phyloP scores from a whole-genome alignment of 2,797 vertebrate species.

The Enteromius trimaculatus region DNA sequence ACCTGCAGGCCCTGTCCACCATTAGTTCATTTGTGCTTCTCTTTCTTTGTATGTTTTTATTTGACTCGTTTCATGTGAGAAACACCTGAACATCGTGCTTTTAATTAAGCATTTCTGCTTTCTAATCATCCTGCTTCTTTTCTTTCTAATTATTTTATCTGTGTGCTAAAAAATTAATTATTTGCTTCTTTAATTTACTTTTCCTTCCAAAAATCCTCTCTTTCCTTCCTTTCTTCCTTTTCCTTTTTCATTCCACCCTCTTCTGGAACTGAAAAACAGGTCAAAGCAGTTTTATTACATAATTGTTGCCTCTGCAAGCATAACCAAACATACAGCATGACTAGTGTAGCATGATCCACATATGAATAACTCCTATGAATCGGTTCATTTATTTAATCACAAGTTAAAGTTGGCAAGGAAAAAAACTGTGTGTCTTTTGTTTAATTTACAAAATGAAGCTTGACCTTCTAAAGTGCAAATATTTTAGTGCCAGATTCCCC shows the following conservation, averaged over 20 bases:
- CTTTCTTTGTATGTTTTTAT: background rate
- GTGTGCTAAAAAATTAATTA: background rate
- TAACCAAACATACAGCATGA: conserved; percentile 2
- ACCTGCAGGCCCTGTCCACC: conserved; percentile 37
- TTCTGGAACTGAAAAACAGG: background rate
- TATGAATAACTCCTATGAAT: background rate
- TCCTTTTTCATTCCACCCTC: background rate
- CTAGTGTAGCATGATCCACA: background rate
- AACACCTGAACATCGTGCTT: background rate
- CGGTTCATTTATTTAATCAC: background rate
- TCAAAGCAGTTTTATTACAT: conserved; percentile 18
- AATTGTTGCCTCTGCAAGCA: conserved; percentile 14
- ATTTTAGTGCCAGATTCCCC: background rate
- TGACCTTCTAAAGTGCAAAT: background rate
- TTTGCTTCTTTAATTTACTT: background rate
- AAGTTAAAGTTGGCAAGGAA: background rate
- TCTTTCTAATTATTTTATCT: background rate
- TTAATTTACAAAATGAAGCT: background rate
- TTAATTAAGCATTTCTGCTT: background rate
- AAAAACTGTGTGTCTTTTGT: background rate
- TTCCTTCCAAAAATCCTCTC: background rate
- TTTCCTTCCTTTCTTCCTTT: background rate
- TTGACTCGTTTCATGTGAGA: background rate
- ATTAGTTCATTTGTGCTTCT: background rate
- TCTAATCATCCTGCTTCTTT: background rate